Evolutionary conservation across 2,797 vertebrate species (phyloP), one percentile per base, ranked within the genome.

Genomic region (Distichodus sexfasciatus): DNA sequence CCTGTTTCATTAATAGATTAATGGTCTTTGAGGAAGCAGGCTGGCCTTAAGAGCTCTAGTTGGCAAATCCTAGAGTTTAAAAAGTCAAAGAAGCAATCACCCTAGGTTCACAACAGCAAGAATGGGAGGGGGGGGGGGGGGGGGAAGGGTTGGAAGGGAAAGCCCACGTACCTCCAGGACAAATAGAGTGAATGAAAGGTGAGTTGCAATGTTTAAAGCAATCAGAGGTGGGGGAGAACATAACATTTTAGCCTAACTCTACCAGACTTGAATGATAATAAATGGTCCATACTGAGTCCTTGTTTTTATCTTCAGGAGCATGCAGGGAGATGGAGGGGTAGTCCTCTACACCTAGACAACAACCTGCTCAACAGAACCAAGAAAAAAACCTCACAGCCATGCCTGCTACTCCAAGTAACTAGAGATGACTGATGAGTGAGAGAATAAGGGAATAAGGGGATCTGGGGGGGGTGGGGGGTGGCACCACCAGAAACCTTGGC

Each of bases 401-500:
- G 14, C 29, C 44, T 65, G 38, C 6, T 43, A 38, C 40, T 51
- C 31, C 54, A 64, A 9, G 41, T 50, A 48, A 51, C 55, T 43
- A 50, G 19, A 75, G 60, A 75, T 59, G 59, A 40, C 31, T 47
- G n/a, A n/a, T n/a, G 54, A 41, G 40, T 43, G 41, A 55, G 31
- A 53, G 41, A n/a, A n/a, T n/a, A n/a, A n/a, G 38, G 38, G 33
- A 19, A 28, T 48, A 46, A 31, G 61, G 62, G 19, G 6, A 33
- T n/a, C n/a, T n/a, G 8, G 38, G 53, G 61, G n/a, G 53, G 10
- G 36, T 5, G 23, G 24, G 23, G 70, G 69, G 78, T 76, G 76
- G 76, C 76, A 81, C 62, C 68, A 76, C 68, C 64, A 33, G 53
- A 82, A 78, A 81, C 69, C 77, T 77, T 77, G 78, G 78, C 78